Evolutionary conservation across 1,140 invertebrate genomes (phyloP), one percentile per base, ranked within the genome.

Genomic region (Pseudomyrmex sp.): DNA sequence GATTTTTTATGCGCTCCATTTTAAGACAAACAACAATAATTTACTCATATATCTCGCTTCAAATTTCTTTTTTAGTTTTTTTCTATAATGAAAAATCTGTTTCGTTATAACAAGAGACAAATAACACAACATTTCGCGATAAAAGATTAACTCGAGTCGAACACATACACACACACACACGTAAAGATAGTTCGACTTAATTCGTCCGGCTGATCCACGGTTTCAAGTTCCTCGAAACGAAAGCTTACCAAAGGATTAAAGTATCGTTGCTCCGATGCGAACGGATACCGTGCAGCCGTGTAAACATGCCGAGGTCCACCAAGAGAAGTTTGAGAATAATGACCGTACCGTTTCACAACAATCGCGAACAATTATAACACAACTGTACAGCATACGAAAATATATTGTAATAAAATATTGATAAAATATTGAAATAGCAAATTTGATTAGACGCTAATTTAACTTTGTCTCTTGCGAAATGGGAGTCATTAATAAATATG

Each of bases 211-310:
- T 88, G 88, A 88, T 70, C 87, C 65, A 15, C 68, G 83, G 59
- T 76, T 85, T 68, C 85, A 85, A 73, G 72, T 62, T 62, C 63
- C 61, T 85, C 66, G 75, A 88, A 88, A 88, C 75, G 72, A 73
- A 86, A 88, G 87, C 87, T 88, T 85, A 85, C 66, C 1, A 18
- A 4, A 20, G 86, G 86, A 87, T 88, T 87, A 85, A 13, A 65
- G 61, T 72, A 73, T 82, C 72, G 73, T 82, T 84, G 75, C 59
- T 82, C 18, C 82, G 83, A 85, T 85, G 58, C 18, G 70, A 52
- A 73, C 13, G 48, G 56, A 72, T 65, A 79, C 46, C 54, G 52
- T 4, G 26, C n/a, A 68, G 4, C 56, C 52, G 56, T 73, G 75
- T 80, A 84, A 84, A 84, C 75, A 83, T 65, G 54, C 23, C 8